Base-by-base conservation (phyloP, 2,888 invertebrate genomes). In the Mamestra brassicae region DNA sequence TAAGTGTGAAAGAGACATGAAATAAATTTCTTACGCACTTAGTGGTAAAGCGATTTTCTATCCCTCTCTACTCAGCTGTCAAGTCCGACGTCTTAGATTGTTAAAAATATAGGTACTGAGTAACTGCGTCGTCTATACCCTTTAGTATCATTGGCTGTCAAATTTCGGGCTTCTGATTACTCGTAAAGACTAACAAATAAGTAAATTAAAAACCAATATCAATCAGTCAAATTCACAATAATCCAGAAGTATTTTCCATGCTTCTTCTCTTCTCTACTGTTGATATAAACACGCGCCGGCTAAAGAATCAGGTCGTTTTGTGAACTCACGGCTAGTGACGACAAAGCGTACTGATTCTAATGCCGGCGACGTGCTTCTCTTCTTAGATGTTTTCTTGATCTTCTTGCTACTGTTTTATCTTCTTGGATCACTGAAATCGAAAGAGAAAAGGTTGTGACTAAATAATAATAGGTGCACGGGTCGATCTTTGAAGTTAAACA, bases 321-420 rank as follows among this genome's bases (percentile, higher is more conserved):
- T 94, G 93, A 93, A 90, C 90, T 90, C 93, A 92, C 93, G 82
- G 84, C 82, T 87, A 84, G 92, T 93, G 93, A 94, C 93, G 92
- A 94, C 94, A 94, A 94, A 94, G 93, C 94, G 93, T 93, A 93
- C 94, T 92, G 93, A 94, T 94, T 94, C 94, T 94, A 94, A 94
- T 92, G 90, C 75, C 89, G 87, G 89, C 80, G 84, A 67, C 65
- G 69, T 85, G 85, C 76, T 74, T 82, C 71, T 71, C 81, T 85
- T 69, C 73, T 71, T 15, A 13, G 2, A 38, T 13, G 13, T 60
- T 26, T 61, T 47, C 61, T 15, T 34, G 15, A 42, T 45, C 26
- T 68, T 76, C 74, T 67, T 71, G 55, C 63, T 76, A 61, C 64
- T 47, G 34, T n/a, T 7, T 66, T 47, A 50, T 45, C 54, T 34